Evolutionary conservation across 2,113 vertebrate genomes (phyloP).

Genomic region (Oryzias melastigma): DNA sequence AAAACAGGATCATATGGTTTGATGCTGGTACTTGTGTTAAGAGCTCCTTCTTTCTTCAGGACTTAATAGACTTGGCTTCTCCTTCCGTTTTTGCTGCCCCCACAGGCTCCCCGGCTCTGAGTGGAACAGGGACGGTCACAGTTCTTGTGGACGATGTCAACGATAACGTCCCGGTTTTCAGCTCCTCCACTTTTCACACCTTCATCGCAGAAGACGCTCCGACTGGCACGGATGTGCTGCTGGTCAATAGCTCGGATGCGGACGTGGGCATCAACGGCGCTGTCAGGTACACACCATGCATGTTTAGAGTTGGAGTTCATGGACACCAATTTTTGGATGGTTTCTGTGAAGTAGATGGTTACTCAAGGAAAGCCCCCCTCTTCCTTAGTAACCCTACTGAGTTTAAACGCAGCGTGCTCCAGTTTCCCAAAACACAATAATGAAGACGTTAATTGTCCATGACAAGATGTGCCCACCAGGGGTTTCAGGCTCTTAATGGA

Average conservation of each 20-base stretch:
- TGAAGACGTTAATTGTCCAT: slow-evolving; percentile 78
- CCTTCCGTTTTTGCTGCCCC: neutral
- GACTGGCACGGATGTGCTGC: slow-evolving; percentile 89
- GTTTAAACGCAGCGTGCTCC: slow-evolving; percentile 44
- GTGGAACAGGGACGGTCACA: slow-evolving; percentile 89
- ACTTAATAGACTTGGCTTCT: neutral
- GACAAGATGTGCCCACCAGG: slow-evolving; percentile 71
- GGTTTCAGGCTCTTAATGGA: slow-evolving; percentile 49
- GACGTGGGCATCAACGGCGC: slow-evolving; percentile 88
- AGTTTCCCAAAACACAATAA: slow-evolving; percentile 71
- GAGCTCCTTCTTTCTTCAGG: neutral
- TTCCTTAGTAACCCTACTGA: slow-evolving; percentile 49
- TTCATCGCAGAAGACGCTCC: slow-evolving; percentile 87
- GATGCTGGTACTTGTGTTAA: neutral
- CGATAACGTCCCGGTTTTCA: slow-evolving; percentile 89
- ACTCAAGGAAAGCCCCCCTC: slow-evolving; percentile 49
- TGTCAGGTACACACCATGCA: slow-evolving; percentile 82
- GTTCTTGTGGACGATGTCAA: slow-evolving; percentile 92
- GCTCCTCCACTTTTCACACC: slow-evolving; percentile 83
- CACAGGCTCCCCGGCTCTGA: slow-evolving; percentile 87
- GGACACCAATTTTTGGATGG: slow-evolving; percentile 21
- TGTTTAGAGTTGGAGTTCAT: neutral
- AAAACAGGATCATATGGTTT: no score
- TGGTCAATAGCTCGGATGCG: slow-evolving; percentile 90
- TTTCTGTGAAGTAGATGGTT: slow-evolving; percentile 41